Evolutionary conservation across 23 tunicate genomes (phyloP).

Genomic region (Diplosoma virens): DNA sequence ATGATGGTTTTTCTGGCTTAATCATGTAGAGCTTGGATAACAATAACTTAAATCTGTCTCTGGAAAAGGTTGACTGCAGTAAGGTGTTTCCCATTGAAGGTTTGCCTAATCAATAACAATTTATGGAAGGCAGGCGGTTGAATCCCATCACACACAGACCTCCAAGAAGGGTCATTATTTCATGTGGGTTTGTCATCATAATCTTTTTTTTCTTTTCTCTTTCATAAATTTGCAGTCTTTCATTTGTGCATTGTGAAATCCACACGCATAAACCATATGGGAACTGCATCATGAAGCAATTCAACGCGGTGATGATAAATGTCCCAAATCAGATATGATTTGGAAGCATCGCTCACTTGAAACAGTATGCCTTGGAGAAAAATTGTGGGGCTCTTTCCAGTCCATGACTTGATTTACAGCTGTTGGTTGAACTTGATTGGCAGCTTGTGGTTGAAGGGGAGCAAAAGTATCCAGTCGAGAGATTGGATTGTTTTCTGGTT

Average conservation of each 20-base stretch:
- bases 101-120: constrained; percentile 9
- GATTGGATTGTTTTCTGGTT: constrained; percentile 15
- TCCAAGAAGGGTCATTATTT: constrained; percentile 11
- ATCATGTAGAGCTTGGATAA: not conserved
- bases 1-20: constrained; percentile 21
- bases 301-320: constrained; percentile 3
- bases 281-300: constrained; percentile 12
- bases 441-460: constrained; percentile 20
- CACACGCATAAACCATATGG: not conserved
- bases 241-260: too few species aligned
- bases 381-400: constrained; percentile 10
- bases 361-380: constrained; percentile 12
- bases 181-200: constrained; percentile 15
- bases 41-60: constrained; percentile 2
- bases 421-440: not conserved
- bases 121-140: too few species aligned
- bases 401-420: too few species aligned
- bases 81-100: constrained; percentile 6
- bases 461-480: constrained; percentile 12
- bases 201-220: constrained; percentile 13
- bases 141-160: constrained; percentile 23
- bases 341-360: constrained; percentile 19
- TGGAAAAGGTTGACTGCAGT: constrained; percentile 13
- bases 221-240: constrained; percentile 10
- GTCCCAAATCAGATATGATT: not conserved